A percentile compares a stretch with the other conserved stretches of the same genome.
Evolutionary conservation across 2,797 vertebrate genomes (phyloP).

Genomic region (Oreonectes daqikongensis): DNA sequence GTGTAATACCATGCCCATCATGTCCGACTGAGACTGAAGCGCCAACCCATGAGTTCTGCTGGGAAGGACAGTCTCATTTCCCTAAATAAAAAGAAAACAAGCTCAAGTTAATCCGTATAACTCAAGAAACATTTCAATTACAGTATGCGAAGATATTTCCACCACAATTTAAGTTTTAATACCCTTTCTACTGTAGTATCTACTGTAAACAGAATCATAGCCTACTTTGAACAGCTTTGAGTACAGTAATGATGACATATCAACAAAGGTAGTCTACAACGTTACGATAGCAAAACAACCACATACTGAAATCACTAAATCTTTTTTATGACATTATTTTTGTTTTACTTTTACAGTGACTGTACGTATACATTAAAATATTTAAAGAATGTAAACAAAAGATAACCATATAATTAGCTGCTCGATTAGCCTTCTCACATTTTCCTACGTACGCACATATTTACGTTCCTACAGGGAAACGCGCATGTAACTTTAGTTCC

Average conservation of each 20-base stretch:
- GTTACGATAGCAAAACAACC: background rate
- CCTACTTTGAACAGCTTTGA: background rate
- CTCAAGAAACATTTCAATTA: background rate
- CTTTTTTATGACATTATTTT: background rate
- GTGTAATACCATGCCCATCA: constrained; percentile 67
- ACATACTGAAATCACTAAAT: background rate
- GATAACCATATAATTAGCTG: constrained; percentile 21
- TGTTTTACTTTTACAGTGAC: background rate
- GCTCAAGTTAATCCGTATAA: background rate
- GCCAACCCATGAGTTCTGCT: constrained; percentile 20
- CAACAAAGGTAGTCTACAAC: background rate
- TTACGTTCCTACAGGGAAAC: constrained; percentile 43
- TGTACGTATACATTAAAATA: background rate
- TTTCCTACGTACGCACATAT: constrained; percentile 24
- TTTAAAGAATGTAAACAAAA: background rate
- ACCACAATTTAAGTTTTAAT: background rate
- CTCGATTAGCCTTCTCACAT: constrained; percentile 28
- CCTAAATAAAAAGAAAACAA: background rate
- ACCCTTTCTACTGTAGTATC: background rate
- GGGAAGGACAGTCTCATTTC: constrained; percentile 5
- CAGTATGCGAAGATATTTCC: background rate
- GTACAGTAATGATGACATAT: background rate
- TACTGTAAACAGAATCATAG: background rate
- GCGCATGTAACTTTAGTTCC: constrained; percentile 36
- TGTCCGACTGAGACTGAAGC: constrained; percentile 56